phyloP scores from a whole-genome alignment of 1,140 invertebrate genomes.

The Dendrolimus kikuchii region DNA sequence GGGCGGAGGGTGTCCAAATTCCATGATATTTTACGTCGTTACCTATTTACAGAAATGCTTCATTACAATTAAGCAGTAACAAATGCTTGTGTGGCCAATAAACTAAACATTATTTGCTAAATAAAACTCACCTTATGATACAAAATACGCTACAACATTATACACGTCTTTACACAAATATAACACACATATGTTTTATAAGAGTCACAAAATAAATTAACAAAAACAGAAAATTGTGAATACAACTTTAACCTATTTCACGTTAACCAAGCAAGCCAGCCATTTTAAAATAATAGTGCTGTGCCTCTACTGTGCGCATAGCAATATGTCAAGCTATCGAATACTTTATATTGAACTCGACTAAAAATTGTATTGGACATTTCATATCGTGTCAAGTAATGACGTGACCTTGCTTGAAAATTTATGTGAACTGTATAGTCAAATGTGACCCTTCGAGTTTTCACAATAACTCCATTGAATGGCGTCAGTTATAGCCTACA shows the following conservation, averaged over 20 bases:
- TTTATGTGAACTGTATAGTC: too few relatives aligned
- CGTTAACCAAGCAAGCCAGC: slow-evolving; percentile 18
- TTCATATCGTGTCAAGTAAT: too few relatives aligned
- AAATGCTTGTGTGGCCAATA: slow-evolving; percentile 8
- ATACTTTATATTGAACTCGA: too few relatives aligned
- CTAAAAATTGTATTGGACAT: too few relatives aligned
- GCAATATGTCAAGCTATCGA: neutral
- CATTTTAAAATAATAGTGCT: slow-evolving; percentile 5
- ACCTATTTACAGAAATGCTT: slow-evolving; percentile 63
- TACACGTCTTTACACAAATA: slow-evolving; percentile 35
- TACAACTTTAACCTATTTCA: slow-evolving; percentile 30
- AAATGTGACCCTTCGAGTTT: too few relatives aligned
- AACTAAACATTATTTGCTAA: slow-evolving; percentile 10
- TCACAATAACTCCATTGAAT: too few relatives aligned
- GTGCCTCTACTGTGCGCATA: neutral
- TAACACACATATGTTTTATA: slow-evolving; percentile 20
- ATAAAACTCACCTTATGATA: slow-evolving; percentile 50
- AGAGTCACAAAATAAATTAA: slow-evolving; percentile 19
- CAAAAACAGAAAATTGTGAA: slow-evolving; percentile 19
- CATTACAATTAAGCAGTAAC: slow-evolving; percentile 23
- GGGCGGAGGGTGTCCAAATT: slow-evolving; percentile 66
- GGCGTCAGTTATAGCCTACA: too few relatives aligned
- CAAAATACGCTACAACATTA: slow-evolving; percentile 49
- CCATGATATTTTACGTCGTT: slow-evolving; percentile 58
- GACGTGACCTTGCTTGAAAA: too few relatives aligned